phyloP scores from a whole-genome alignment of 2,888 invertebrate genomes.

The Noctuana brunneofusca region DNA sequence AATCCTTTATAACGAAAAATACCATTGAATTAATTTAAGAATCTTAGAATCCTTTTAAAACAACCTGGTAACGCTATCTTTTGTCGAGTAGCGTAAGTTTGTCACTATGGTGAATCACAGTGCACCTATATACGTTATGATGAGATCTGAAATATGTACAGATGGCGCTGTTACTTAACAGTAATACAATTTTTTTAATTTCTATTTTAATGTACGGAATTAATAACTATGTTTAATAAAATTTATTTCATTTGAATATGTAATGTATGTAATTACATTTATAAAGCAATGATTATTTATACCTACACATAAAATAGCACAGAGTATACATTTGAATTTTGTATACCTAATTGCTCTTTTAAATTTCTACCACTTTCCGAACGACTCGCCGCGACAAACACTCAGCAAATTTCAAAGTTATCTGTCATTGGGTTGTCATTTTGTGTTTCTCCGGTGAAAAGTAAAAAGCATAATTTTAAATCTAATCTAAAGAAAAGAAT shows the following conservation, averaged over 20 bases:
- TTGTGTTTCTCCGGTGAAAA: conserved; percentile 37
- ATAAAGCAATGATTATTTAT: no score
- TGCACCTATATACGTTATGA: not conserved
- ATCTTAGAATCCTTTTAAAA: no score
- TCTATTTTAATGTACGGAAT: no score
- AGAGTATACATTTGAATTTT: no score
- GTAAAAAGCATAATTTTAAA: conserved; percentile 4
- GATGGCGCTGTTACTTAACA: conserved; percentile 7
- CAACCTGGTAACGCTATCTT: not conserved
- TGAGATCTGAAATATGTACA: not conserved
- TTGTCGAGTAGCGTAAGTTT: conserved; percentile 8
- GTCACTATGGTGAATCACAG: not conserved
- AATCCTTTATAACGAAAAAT: no score
- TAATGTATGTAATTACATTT: no score
- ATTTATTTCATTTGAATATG: no score
- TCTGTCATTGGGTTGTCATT: conserved; percentile 37
- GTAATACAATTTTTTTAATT: no score
- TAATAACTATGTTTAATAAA: no score
- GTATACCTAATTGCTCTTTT: not conserved
- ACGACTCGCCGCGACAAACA: not conserved
- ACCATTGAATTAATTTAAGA: no score
- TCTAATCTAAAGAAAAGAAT: not conserved
- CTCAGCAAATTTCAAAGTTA: conserved; percentile 5
- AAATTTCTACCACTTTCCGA: not conserved
- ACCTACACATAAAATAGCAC: no score